These are phyloP conservation scores for Phania funesta DNA, from an alignment of 2,888 invertebrate species.

Conservation along the genomic window DNA sequence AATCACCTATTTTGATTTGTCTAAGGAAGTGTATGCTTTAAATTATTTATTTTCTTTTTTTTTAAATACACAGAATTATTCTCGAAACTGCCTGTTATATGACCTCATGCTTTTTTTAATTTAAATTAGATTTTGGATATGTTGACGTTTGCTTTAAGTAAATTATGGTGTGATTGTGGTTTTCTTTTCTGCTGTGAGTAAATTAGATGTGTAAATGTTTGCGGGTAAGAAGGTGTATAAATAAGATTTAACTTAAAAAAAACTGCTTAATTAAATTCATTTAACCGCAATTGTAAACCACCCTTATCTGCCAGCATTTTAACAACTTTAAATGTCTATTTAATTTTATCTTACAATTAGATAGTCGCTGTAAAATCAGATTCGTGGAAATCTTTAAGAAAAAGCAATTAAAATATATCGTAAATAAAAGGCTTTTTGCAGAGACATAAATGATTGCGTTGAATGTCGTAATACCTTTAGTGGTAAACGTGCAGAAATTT, in stretches of 20 bases:
- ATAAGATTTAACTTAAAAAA: slow-evolving; percentile 23
- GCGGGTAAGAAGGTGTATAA: not conserved
- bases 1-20: too few species aligned
- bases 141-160: not conserved
- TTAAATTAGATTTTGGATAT: not conserved
- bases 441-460: too few species aligned
- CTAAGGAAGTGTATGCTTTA: too few species aligned
- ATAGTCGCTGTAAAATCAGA: not conserved
- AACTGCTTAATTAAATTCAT: slow-evolving; percentile 52
- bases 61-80: too few species aligned
- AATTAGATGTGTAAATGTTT: slow-evolving; percentile 22
- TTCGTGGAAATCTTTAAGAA: not conserved
- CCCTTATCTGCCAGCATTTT: not conserved
- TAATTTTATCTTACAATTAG: slow-evolving; percentile 7
- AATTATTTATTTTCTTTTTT: too few species aligned
- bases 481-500: too few species aligned
- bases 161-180: slow-evolving; percentile 23
- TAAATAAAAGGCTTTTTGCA: not conserved
- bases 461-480: too few species aligned
- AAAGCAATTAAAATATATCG: not conserved
- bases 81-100: too few species aligned
- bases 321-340: slow-evolving; percentile 1
- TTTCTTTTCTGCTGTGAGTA: not conserved
- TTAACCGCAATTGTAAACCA: slow-evolving; percentile 30
- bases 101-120: not conserved